phyloP scores from a whole-genome alignment of 35 echinoderm and acorn worm genomes.

The Lytechinus variegatus region DNA sequence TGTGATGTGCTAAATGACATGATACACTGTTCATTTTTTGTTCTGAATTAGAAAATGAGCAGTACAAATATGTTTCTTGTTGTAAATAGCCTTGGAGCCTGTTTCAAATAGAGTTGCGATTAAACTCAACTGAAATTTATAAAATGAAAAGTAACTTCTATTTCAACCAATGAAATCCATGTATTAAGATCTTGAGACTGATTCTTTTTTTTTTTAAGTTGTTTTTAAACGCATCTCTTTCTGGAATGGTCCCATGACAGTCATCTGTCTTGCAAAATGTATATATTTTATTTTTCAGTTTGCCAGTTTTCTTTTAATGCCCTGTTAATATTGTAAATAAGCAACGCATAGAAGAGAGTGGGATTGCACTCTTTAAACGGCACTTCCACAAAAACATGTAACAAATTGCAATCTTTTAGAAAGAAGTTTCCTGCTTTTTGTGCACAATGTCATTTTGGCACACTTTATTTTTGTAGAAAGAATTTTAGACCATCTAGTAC shows the following conservation, averaged over 20 bases:
- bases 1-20: not conserved
- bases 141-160: too few species aligned
- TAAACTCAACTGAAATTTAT: too few species aligned
- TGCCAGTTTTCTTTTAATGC: not conserved
- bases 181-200: too few species aligned
- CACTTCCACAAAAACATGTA: not conserved
- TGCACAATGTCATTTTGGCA: too few species aligned
- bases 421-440: not conserved
- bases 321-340: not conserved
- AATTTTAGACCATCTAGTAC: too few species aligned
- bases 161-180: too few species aligned
- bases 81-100: not conserved
- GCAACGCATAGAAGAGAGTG: not conserved
- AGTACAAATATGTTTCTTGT: not conserved
- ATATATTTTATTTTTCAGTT: not conserved
- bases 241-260: not conserved
- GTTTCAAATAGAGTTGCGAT: not conserved
- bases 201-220: too few species aligned
- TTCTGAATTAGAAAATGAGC: not conserved
- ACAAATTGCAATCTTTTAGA: not conserved
- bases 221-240: too few species aligned
- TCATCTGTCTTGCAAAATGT: not conserved
- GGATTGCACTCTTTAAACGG: not conserved
- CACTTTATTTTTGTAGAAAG: too few species aligned
- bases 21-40: not conserved